phyloP scores from a whole-genome alignment of 2,797 vertebrate genomes.

The Pseudomugil gertrudae region DNA sequence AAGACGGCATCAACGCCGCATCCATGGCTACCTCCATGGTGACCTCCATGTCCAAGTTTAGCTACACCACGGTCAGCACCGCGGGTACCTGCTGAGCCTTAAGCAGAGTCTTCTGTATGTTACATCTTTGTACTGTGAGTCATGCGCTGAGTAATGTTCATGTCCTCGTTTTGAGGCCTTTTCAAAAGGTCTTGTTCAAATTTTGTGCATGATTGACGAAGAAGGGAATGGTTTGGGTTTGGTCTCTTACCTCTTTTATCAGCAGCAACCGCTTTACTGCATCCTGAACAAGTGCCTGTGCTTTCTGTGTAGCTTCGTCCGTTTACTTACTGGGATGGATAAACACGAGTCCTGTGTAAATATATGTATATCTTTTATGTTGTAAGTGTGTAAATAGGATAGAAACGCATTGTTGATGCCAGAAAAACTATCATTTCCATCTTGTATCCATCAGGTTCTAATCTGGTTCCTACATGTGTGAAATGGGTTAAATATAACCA shows the following conservation, averaged over 20 bases:
- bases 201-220: constrained; percentile 58
- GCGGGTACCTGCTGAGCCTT: constrained; percentile 79
- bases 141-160: constrained; percentile 42
- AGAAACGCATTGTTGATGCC: constrained; percentile 12
- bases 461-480: too few species aligned
- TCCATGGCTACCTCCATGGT: constrained; percentile 76
- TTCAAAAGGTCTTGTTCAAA: constrained; percentile 51
- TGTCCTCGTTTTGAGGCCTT: constrained; percentile 28
- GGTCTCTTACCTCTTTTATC: constrained; percentile 29
- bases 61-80: constrained; percentile 93
- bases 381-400: constrained; percentile 46
- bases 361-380: constrained; percentile 31
- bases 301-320: constrained; percentile 48
- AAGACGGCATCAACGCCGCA: constrained; percentile 60
- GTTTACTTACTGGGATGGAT: constrained; percentile 19
- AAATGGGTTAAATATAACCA: too few species aligned
- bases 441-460: too few species aligned
- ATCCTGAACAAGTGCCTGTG: constrained; percentile 73
- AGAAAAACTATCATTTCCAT: too few species aligned
- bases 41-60: constrained; percentile 88
- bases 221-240: constrained; percentile 27
- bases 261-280: constrained; percentile 58
- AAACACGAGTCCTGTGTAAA: constrained; percentile 8
- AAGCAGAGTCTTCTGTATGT: constrained; percentile 20
- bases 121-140: constrained; percentile 41